Evolutionary conservation across 2,888 invertebrate species (phyloP).

Genomic region (Operophtera brumata): DNA sequence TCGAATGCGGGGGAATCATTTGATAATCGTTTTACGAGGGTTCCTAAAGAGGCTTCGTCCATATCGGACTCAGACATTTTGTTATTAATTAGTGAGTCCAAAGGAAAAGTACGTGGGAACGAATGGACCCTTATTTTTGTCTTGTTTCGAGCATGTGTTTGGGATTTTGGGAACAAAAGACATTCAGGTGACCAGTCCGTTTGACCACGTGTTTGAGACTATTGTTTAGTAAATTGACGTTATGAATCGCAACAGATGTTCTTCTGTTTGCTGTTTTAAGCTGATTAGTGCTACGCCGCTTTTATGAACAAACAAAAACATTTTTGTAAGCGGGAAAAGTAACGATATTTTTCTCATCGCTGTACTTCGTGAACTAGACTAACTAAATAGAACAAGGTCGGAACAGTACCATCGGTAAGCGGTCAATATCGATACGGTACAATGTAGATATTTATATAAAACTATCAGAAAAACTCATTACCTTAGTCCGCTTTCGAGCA

Average conservation of each 20-base stretch:
- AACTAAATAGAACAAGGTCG: conserved; percentile 62
- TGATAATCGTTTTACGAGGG: conserved; percentile 78
- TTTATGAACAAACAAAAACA: conserved; percentile 43
- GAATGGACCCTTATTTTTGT: conserved; percentile 49
- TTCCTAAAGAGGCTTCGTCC: conserved; percentile 68
- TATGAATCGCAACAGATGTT: conserved; percentile 69
- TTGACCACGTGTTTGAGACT: conserved; percentile 58
- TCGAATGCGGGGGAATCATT: conserved; percentile 64
- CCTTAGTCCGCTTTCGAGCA: conserved; percentile 55
- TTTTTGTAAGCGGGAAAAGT: conserved; percentile 35
- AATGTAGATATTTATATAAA: conserved; percentile 47
- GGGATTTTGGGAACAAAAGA: conserved; percentile 64
- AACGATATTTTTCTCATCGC: conserved; percentile 39
- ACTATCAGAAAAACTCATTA: conserved; percentile 53
- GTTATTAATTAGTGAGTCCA: conserved; percentile 72
- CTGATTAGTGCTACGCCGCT: conserved; percentile 38
- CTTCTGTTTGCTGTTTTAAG: conserved; percentile 48
- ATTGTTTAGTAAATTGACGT: conserved; percentile 60
- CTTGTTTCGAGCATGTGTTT: conserved; percentile 60
- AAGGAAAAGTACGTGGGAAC: conserved; percentile 74
- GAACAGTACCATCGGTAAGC: conserved; percentile 37
- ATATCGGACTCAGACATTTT: conserved; percentile 65
- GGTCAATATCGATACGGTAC: conserved; percentile 54
- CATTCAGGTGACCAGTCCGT: conserved; percentile 58
- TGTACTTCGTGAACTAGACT: conserved; percentile 31